Evolutionary conservation across 2,113 vertebrate genomes (phyloP), one percentile per base, ranked within the genome.

Genomic region (Ovis canadensis): DNA sequence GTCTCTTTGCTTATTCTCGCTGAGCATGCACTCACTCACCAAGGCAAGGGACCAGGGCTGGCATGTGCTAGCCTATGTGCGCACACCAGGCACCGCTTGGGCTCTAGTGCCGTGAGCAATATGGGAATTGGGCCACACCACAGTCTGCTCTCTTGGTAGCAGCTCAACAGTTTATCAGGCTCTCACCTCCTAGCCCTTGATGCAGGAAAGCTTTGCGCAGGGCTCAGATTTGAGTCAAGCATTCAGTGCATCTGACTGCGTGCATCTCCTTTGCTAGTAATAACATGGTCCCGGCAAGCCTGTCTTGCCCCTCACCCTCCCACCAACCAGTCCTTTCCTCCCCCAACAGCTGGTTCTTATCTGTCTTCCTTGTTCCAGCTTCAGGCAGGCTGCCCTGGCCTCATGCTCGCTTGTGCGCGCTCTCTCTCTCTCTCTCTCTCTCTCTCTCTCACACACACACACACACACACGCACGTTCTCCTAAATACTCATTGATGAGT

Each of bases 311-410:
- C 45, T 2, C 1, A 10, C 78, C 52, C 84, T 95, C 90, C 81
- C 84, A 82, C 40, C 15, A 55, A 87, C 23, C 8, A 81, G 71
- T 31, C 29, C 45, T 77, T 55, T 81, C 82, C 31, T 93, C 84
- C 57, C 36, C 29, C 81, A 96, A 67, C 94, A 97, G 90, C 92
- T 86, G 85, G 27, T 97, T 77, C 67, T 91, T 95, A 88, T 97
- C 94, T 92, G 15, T 81, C 27, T 96, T 43, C 90, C 85, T 87
- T 97, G 88, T 94, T 95, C 31, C 48, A 85, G 85, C 33, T 88
- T 93, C 85, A 91, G 67, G 84, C 92, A 94, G 54, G 50, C 59
- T 57, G 36, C 33, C 57, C 67, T 67, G 45, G 36, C 78, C 64
- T 96, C 77, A 50, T 81, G 27, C 64, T 97, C 12, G 43, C 43